phyloP scores from a whole-genome alignment of 2,113 vertebrate species.

The Orycteropus afer region DNA sequence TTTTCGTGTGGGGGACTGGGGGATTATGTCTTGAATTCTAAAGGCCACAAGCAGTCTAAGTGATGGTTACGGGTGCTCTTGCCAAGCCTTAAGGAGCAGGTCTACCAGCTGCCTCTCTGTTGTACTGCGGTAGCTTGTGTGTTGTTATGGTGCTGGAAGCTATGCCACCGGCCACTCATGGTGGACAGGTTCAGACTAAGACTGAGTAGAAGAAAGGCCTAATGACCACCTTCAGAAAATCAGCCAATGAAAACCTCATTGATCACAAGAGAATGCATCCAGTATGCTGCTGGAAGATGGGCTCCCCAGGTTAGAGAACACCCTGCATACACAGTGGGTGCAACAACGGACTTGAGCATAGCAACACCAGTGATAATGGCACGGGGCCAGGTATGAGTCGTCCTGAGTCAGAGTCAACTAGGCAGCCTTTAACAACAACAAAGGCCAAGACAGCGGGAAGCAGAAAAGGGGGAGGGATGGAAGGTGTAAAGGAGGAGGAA shows the following conservation, averaged over 20 bases:
- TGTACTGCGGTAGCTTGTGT: neutral
- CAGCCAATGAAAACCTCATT: neutral
- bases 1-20: rapidly evolving
- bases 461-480: neutral
- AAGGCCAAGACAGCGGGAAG: neutral
- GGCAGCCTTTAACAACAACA: neutral
- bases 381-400: neutral
- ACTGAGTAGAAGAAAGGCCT: neutral
- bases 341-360: neutral
- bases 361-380: neutral
- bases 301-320: neutral
- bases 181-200: neutral
- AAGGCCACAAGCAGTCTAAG: neutral
- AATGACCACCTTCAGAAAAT: neutral
- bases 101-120: neutral
- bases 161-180: neutral
- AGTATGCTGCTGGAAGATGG: neutral
- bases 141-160: no score
- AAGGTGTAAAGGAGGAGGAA: neutral
- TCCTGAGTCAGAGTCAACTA: no score
- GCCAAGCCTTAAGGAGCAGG: neutral
- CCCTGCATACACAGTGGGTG: neutral
- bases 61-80: neutral
- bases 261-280: neutral
- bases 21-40: neutral